Base-by-base conservation (phyloP, 2,888 invertebrate genomes). In the Physocephala rufipes region DNA sequence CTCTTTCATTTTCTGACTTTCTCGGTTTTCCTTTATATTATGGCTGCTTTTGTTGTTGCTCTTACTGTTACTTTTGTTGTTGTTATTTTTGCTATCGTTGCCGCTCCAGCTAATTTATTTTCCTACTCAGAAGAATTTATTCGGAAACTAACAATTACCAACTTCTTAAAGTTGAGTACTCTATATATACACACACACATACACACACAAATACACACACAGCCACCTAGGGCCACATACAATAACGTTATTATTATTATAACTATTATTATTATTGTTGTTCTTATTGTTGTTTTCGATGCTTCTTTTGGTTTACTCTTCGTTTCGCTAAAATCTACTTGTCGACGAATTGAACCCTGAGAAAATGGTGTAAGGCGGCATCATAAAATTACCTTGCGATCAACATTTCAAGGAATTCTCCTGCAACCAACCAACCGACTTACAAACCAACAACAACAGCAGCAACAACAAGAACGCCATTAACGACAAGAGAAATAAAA, bases 281-380 rank as follows among this genome's bases (percentile, higher is more conserved):
- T 53, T 43, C n/a, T 30, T 26, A 12, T 51, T 28, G 21, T 26
- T 49, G 5, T 19, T 61, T 47, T 7, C 26, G 55, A 28, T 19
- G 4, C 43, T 62, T 45, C 49, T 47, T 15, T 58, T 63, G 53
- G 15, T 59, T 43, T 55, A 49, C 36, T 15, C 36, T 67, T 28
- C 28, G 59, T 51, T 36, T 45, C 53, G 69, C 69, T 65, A 72
- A 72, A 66, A 67, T 69, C 69, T 72, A 69, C 69, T 66, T 49
- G 66, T 62, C 69, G 28, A 62, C 62, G 66, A 55, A 45, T 55
- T 67, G 21, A 67, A 67, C 43, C 55, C n/a, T 58, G 36, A 7
- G 58, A 43, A 72, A 72, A 68, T 65, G 67, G 51, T 64, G 63
- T 58, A 71, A 24, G 63, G 63, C 36, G 65, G 30, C 51, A 36